phyloP scores from a whole-genome alignment of 1,140 invertebrate species.

The Caenorhabditis tropicalis region DNA sequence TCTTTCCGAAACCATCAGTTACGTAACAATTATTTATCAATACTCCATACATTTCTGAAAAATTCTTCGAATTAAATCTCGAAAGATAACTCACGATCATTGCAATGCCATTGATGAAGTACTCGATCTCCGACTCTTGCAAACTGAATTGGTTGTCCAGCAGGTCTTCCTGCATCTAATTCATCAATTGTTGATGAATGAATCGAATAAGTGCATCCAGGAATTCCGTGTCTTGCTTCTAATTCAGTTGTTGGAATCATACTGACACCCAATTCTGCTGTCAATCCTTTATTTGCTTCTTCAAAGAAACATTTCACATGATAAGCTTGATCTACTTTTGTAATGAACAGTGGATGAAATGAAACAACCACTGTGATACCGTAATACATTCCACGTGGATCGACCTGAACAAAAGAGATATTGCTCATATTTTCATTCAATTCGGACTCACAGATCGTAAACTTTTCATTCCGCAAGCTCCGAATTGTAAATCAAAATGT shows the following conservation, averaged over 20 bases:
- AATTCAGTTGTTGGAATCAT: constrained; percentile 72
- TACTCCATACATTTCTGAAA: constrained; percentile 70
- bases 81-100: constrained; percentile 62
- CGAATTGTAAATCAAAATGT: constrained; percentile 66
- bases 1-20: constrained; percentile 68
- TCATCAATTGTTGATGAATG: constrained; percentile 68
- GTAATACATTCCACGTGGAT: constrained; percentile 72
- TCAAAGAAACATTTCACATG: constrained; percentile 72
- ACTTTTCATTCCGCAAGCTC: constrained; percentile 71
- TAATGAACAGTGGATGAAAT: constrained; percentile 72
- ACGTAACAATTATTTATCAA: constrained; percentile 71
- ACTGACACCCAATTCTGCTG: constrained; percentile 71
- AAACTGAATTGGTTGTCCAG: constrained; percentile 67
- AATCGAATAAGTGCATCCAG: constrained; percentile 69
- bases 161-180: constrained; percentile 66
- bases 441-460: constrained; percentile 69
- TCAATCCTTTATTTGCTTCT: constrained; percentile 68
- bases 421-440: background rate
- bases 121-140: constrained; percentile 69
- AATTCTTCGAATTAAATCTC: background rate
- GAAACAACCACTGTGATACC: constrained; percentile 71
- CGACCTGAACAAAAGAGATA: constrained; percentile 62
- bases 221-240: constrained; percentile 70
- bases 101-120: constrained; percentile 71
- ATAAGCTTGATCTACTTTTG: constrained; percentile 71